phyloP scores from a whole-genome alignment of 2,797 vertebrate species.

The Paramormyrops hopkinsi region DNA sequence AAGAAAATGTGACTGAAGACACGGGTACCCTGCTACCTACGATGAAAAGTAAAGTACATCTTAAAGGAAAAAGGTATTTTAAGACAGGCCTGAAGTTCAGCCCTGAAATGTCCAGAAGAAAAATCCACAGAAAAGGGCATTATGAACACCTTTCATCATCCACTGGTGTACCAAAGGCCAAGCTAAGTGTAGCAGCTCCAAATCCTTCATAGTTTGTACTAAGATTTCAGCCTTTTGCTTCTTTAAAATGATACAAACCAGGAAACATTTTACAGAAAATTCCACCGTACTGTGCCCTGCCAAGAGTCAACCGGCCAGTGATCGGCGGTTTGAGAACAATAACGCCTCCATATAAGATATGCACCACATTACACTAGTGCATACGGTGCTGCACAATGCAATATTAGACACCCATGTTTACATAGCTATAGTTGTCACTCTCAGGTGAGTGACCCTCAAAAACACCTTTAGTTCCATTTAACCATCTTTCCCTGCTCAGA shows the following conservation, averaged over 20 bases:
- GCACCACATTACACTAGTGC: neutral
- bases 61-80: neutral
- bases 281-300: neutral
- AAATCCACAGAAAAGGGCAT: neutral
- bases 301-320: neutral
- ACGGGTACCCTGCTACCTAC: neutral
- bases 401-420: neutral
- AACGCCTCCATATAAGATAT: neutral
- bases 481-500: neutral
- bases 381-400: neutral
- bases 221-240: neutral
- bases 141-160: neutral
- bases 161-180: neutral
- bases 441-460: neutral
- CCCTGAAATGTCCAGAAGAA: neutral
- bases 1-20: neutral
- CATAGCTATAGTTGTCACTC: neutral
- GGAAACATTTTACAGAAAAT: neutral
- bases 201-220: neutral
- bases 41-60: neutral
- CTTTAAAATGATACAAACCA: neutral
- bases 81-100: neutral
- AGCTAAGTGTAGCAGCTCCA: neutral
- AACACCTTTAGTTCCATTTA: neutral
- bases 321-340: neutral